Conservation (phyloP, 2,113 vertebrate genomes). For the Stomatorhinus ivindoensis region DNA sequence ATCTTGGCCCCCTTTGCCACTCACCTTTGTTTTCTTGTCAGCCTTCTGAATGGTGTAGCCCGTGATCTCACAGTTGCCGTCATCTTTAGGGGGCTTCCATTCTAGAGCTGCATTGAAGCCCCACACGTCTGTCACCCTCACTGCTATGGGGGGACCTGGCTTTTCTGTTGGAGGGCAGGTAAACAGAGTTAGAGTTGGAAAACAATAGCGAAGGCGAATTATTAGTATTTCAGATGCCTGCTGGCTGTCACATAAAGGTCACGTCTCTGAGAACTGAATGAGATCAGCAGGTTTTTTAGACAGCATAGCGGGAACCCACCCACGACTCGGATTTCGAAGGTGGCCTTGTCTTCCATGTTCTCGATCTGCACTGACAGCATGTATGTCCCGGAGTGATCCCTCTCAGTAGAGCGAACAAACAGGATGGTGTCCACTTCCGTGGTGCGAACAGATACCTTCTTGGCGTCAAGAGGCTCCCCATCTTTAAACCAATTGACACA, state of each 20-base stretch:
- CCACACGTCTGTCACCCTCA: conserved; percentile 78
- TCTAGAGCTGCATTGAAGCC: conserved; percentile 77
- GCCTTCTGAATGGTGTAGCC: conserved; percentile 80
- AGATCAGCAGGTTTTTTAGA: not conserved
- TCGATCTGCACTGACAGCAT: conserved; percentile 72
- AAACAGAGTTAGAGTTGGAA: not conserved
- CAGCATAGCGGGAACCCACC: conserved; percentile 54
- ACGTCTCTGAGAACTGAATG: not conserved
- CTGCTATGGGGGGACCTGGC: conserved; percentile 62
- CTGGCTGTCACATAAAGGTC: not conserved
- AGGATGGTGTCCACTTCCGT: conserved; percentile 71
- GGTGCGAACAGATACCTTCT: conserved; percentile 58
- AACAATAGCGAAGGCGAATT: not conserved
- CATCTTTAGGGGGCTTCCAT: conserved; percentile 77
- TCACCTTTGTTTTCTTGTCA: conserved; percentile 79
- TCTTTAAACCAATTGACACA: conserved; percentile 73
- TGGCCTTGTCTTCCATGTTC: conserved; percentile 68
- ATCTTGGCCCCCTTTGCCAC: not conserved
- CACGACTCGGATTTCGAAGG: conserved; percentile 69
- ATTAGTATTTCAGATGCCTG: not conserved
- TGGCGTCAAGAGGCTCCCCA: conserved; percentile 59
- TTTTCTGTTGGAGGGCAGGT: conserved; percentile 57
- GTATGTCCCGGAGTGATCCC: conserved; percentile 72
- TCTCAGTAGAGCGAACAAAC: conserved; percentile 71
- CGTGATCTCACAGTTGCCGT: conserved; percentile 75